phyloP scores from a whole-genome alignment of 2,113 vertebrate genomes.

The Anseranas semipalmata region DNA sequence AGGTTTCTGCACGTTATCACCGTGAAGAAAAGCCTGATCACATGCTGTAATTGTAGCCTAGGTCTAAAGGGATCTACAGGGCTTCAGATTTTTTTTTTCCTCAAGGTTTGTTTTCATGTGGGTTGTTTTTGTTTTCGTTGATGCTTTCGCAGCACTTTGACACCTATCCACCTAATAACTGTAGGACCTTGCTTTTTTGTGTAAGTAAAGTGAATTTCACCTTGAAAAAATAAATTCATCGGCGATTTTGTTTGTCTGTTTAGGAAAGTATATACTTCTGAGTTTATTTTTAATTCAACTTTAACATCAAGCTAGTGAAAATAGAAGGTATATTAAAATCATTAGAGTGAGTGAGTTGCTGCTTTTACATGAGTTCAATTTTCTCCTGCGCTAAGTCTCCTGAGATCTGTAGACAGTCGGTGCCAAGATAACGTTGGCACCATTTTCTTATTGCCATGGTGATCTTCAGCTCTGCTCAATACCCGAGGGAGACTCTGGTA shows the following conservation, averaged over 20 bases:
- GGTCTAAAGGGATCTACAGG: background rate
- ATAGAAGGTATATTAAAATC: slow-evolving; percentile 58
- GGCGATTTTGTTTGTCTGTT: slow-evolving; percentile 54
- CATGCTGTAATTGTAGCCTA: background rate
- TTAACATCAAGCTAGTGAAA: slow-evolving; percentile 65
- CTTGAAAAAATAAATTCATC: background rate
- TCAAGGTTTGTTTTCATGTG: background rate
- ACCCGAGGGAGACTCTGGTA: slow-evolving; percentile 72
- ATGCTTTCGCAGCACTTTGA: background rate
- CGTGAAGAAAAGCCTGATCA: background rate
- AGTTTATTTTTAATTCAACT: slow-evolving; percentile 27
- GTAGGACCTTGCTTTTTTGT: background rate
- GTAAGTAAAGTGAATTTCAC: background rate
- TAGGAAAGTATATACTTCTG: slow-evolving; percentile 35
- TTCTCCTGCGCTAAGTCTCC: slow-evolving; percentile 69
- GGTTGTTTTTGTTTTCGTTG: background rate
- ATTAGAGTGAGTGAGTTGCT: slow-evolving; percentile 38
- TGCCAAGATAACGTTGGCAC: slow-evolving; percentile 78
- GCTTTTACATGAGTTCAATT: slow-evolving; percentile 67
- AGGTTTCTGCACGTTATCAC: background rate
- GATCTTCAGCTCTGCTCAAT: slow-evolving; percentile 78
- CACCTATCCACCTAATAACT: background rate
- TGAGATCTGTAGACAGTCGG: slow-evolving; percentile 64
- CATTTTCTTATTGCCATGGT: slow-evolving; percentile 82
- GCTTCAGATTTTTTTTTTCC: background rate